Base-by-base conservation (phyloP, 1,140 invertebrate genomes). In the Sminthurinus signatus region DNA sequence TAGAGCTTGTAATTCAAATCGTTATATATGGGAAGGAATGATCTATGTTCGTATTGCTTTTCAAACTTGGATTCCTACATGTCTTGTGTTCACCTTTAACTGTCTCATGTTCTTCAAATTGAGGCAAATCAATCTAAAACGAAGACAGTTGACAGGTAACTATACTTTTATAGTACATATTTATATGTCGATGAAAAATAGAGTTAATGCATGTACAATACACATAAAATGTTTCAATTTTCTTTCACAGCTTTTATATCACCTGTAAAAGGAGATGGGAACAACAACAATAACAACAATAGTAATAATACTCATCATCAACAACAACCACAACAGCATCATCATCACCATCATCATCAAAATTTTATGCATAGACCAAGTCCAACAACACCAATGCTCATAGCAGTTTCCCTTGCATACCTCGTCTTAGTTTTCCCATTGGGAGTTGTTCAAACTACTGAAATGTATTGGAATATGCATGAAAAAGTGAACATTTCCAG, bases 41-140 rank as follows among this genome's bases (percentile, higher is more conserved):
- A 73, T 74, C 65, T 76, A 77, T 42, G 56, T 76, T 50, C 74
- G 76, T 23, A 73, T 77, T 8, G 76, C 76, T 2, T 67, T 77
- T 32, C 75, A 75, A 28, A 76, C 75, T 1, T 77, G 75, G 76
- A 66, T 77, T 25, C 76, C 76, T 0, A 71, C 75, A 36, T 59
- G 75, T n/a, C 70, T 76, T 48, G 75, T 77, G 55, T 76, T 75
- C 56, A 54, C 75, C 19, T 76, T 75, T 25, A 77, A 77, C 23
- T 64, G 75, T 42, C 65, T 76, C 28, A 69, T 77, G 8, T 75
- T 77, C 74, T 25, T 21, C 39, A 70, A 68, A 60, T 43, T 72
- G 19, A n/a, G 32, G 42, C 28, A 44, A 50, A 48, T 70, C 1
- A 67, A 56, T 48, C 50, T 19, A 10, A 58, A 57, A 21, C 43